Base-by-base conservation (phyloP, 2,797 vertebrate species). In the Iguana delicatissima region DNA sequence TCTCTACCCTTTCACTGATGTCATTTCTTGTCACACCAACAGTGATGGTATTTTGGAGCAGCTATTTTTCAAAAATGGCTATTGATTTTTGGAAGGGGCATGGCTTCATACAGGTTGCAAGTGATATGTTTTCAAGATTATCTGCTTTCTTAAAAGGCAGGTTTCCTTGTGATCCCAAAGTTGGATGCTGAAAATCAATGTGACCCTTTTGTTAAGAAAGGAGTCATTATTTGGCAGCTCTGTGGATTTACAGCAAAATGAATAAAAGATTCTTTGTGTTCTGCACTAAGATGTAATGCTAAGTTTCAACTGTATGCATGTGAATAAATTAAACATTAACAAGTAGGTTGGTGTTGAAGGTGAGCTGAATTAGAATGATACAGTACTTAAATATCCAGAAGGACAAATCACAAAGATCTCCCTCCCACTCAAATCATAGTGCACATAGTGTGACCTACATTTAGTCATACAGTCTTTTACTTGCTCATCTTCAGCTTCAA, bases 161-260 rank as follows among this genome's bases (percentile, higher is more conserved):
- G 67, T 85, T 55, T n/a, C 46, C 9, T 7, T 89, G 16, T 35
- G 32, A 16, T 29, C 20, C 55, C 46, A 62, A 67, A 83, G 79
- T n/a, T 52, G 80, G 81, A 46, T 76, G 69, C 24, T 67, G 85
- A 87, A 87, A 90, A 90, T 87, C 85, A 87, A 38, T 62, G 32
- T 62, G 38, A 12, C 69, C 10, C 55, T 42, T 16, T 32, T n/a
- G 16, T 13, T 55, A 22, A 24, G 38, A 3, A 82, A 82, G n/a
- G 80, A 76, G n/a, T 29, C 79, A 64, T 73, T 59, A 88, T 1
- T 59, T 82, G 79, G 67, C 52, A 50, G 32, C 64, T 82, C 67
- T 38, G 59, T 52, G 18, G 32, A 20, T 80, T 52, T 20, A 72
- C 4, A 4, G 64, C 46, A 67, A 87, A 76, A 77, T 73, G 16